Percentiles rank a stretch among this genome's conserved stretches.
phyloP scores from a whole-genome alignment of 2,113 vertebrate genomes.

The Tautogolabrus adspersus region DNA sequence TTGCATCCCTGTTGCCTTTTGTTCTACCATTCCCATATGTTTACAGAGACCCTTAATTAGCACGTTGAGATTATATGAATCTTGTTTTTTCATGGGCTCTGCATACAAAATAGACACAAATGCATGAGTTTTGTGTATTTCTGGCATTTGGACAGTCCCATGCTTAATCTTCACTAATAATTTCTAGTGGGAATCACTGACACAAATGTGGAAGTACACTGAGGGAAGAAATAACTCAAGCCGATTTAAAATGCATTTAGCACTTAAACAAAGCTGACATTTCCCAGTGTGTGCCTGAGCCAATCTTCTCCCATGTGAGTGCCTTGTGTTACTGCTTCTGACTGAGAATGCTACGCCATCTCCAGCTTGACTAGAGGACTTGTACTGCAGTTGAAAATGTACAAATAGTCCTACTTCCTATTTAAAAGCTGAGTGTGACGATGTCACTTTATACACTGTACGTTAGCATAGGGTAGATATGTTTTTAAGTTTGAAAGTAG shows the following conservation, averaged over 20 bases:
- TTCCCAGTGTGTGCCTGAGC: constrained; percentile 21
- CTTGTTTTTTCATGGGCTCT: not conserved
- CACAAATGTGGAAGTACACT: not conserved
- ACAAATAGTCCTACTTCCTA: not conserved
- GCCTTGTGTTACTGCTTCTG: constrained; percentile 14
- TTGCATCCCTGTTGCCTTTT: not conserved
- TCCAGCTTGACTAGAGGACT: not conserved
- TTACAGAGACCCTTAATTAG: constrained; percentile 30
- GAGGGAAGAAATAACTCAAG: constrained; percentile 14
- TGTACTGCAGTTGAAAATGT: not conserved
- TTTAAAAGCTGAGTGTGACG: not conserved
- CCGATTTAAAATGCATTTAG: constrained; percentile 36
- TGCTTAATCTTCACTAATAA: constrained; percentile 30
- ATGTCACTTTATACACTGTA: not conserved
- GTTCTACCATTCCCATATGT: constrained; percentile 7
- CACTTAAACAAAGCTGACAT: constrained; percentile 39
- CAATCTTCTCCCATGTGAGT: constrained; percentile 11
- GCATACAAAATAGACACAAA: not conserved
- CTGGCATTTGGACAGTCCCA: constrained; percentile 1
- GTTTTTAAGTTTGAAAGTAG: not conserved
- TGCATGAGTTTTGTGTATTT: constrained; percentile 3
- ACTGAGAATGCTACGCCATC: constrained; percentile 18
- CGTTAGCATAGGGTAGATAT: not conserved
- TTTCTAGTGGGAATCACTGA: constrained; percentile 24
- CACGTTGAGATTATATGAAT: not conserved